Conservation (phyloP, 2,113 vertebrate species). For the Tauraco erythrolophus region DNA sequence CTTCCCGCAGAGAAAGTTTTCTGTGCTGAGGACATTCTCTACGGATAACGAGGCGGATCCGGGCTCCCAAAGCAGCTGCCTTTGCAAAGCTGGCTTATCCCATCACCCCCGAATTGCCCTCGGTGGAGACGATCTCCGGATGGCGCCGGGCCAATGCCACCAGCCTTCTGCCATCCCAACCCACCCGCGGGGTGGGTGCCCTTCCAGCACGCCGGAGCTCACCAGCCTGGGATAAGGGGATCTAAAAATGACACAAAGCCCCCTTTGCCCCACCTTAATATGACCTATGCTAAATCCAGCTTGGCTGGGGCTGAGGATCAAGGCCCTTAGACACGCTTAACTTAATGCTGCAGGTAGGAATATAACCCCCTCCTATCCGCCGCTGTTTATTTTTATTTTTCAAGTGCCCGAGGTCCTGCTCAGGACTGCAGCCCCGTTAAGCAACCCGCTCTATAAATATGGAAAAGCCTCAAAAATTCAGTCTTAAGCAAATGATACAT, state of each 20-base stretch:
- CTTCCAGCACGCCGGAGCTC: neutral
- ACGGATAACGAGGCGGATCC: neutral
- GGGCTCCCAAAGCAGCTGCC: slow-evolving; percentile 42
- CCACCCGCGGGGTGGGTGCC: neutral
- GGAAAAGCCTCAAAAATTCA: neutral
- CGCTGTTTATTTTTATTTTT: slow-evolving; percentile 48
- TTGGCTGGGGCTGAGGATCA: slow-evolving; percentile 64
- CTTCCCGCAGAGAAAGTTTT: slow-evolving; percentile 45
- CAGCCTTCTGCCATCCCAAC: slow-evolving; percentile 49
- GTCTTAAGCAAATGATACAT: neutral
- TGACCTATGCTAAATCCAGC: slow-evolving; percentile 57
- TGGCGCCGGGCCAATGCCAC: neutral
- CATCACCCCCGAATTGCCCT: neutral
- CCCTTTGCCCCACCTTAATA: slow-evolving; percentile 52
- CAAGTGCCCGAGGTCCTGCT: neutral
- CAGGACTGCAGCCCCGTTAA: neutral
- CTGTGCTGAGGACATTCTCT: neutral
- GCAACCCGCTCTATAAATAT: neutral
- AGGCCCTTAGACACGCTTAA: slow-evolving; percentile 58
- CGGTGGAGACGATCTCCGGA: neutral
- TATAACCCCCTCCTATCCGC: neutral
- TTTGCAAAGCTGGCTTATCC: slow-evolving; percentile 65
- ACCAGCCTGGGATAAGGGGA: slow-evolving; percentile 31
- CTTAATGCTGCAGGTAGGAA: slow-evolving; percentile 64
- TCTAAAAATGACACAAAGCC: slow-evolving; percentile 67